These are phyloP conservation scores for Otolemur crassicaudatus DNA, from an alignment of 2,797 vertebrate genomes.

Conservation along the genomic window DNA sequence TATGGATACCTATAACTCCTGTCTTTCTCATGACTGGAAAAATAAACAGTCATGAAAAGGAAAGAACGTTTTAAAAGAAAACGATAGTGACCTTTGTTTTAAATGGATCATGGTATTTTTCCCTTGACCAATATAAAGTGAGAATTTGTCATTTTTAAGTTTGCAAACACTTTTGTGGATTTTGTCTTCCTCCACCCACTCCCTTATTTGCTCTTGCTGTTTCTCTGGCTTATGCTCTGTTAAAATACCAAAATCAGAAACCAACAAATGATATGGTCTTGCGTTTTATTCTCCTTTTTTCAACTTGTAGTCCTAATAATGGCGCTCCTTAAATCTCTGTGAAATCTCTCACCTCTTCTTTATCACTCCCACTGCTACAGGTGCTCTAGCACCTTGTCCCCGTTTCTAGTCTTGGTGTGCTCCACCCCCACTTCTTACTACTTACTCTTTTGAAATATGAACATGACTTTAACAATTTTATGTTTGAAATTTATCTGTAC, in stretches of 20 bases:
- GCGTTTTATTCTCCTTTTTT: background rate
- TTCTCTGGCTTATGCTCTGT: background rate
- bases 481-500: background rate
- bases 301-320: background rate
- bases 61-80: background rate
- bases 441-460: background rate
- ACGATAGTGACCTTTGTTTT: background rate
- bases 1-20: no score
- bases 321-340: background rate
- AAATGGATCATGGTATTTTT: background rate
- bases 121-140: background rate
- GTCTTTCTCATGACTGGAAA: background rate
- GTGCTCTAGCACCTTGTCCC: background rate
- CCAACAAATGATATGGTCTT: background rate
- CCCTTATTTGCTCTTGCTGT: background rate
- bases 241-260: slow-evolving; percentile 14
- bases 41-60: background rate
- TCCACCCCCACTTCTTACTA: background rate
- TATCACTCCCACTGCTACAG: background rate
- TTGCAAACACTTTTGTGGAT: background rate
- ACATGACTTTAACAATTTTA: background rate
- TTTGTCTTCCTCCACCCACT: background rate
- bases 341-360: background rate
- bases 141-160: background rate
- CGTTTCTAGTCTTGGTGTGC: background rate